Evolutionary conservation across 2,113 vertebrate genomes (phyloP), one percentile per base, ranked within the genome.

Genomic region (Pandion haliaetus): DNA sequence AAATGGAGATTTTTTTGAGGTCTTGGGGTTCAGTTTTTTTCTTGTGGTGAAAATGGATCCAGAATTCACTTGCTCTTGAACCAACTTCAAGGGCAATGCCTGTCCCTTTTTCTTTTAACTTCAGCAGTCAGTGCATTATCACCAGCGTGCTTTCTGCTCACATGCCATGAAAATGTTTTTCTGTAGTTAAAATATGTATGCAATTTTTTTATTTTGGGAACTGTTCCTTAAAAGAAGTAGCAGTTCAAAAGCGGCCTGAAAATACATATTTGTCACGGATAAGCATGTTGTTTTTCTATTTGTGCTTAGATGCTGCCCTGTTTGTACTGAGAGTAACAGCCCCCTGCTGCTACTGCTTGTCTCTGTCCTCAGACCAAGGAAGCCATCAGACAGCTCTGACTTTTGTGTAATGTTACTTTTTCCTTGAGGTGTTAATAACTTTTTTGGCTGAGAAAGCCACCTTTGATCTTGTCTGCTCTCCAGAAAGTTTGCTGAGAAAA

Each of bases 391-490:
- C 66, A 87, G 62, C 58, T 87, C 84, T 79, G 70, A 66, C 44
- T 94, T 94, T 59, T 40, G 57, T 65, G 47, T n/a, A 74, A 32
- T n/a, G 5, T 82, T 52, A 25, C 65, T 76, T 85, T 88, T 82
- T 82, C 79, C 74, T 94, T 79, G 78, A 91, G 87, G 78, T 93
- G 78, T 80, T 94, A 91, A 91, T 94, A 88, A 65, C 31, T 87
- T 59, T 42, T 49, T 72, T 85, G 70, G 21, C 71, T 80, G 66
- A 45, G 40, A 95, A 87, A 86, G 40, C 82, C 44, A 77, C 78
- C 82, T 96, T 96, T 96, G 92, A 94, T 96, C 93, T 96, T 94
- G 54, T 36, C 74, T 76, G 58, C 42, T 54, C 74, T 91, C 32
- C 74, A 90, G 78, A 93, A 85, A 88, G 85, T 80, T 94, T 91